Evolutionary conservation across 2,888 invertebrate species (phyloP).

Genomic region (Cephonodes hylas): DNA sequence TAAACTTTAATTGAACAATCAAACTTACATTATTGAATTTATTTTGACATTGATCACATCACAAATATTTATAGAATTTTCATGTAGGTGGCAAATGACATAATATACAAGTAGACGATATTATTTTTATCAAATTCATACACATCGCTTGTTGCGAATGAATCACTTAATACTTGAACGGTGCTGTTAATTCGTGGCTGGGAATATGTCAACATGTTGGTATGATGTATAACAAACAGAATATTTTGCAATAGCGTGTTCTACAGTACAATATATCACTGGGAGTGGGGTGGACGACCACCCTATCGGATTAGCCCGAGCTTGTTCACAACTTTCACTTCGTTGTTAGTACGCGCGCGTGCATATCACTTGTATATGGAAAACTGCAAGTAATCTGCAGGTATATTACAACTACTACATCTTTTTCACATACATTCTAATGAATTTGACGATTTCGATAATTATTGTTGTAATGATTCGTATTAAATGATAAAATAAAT

Average conservation of each 20-base stretch:
- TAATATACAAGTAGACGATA: background rate
- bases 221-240: constrained; percentile 58
- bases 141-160: background rate
- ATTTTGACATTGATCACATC: too few relatives aligned
- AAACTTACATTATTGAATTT: too few relatives aligned
- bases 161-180: background rate
- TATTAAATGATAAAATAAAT: too few relatives aligned
- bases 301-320: constrained; percentile 38
- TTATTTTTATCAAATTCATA: background rate
- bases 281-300: constrained; percentile 30
- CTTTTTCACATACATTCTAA: too few relatives aligned
- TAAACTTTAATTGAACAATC: background rate
- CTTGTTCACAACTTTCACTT: constrained; percentile 58
- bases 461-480: too few relatives aligned
- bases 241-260: constrained; percentile 66
- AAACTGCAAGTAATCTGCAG: constrained; percentile 28
- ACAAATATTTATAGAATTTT: background rate
- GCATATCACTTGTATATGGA: constrained; percentile 21
- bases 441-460: too few relatives aligned
- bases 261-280: constrained; percentile 32
- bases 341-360: constrained; percentile 52
- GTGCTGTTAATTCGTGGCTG: background rate
- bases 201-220: background rate
- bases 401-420: too few relatives aligned
- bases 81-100: background rate